Percentiles rank a stretch among this genome's conserved stretches.
These are phyloP conservation scores for Cichladusa arquata DNA, from an alignment of 2,113 vertebrate species.

Conservation along the genomic window DNA sequence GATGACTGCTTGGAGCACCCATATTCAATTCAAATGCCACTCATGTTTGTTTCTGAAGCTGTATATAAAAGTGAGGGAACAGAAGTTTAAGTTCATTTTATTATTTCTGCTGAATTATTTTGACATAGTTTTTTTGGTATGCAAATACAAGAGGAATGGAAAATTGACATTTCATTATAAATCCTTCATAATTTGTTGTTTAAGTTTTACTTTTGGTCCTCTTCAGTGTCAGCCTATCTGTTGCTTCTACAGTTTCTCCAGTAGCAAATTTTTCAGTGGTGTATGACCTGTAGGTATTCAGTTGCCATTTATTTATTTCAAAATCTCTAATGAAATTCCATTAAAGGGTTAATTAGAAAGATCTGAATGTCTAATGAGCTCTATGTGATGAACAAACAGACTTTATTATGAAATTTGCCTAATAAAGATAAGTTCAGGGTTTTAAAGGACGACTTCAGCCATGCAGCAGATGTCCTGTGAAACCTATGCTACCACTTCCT, in stretches of 20 bases:
- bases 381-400: background rate
- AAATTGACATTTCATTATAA: background rate
- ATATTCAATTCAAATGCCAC: background rate
- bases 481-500: background rate
- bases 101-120: background rate
- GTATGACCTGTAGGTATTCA: background rate
- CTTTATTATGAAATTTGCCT: background rate
- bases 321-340: background rate
- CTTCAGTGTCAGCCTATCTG: background rate
- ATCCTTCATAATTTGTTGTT: background rate
- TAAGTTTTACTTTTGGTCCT: background rate
- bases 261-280: background rate
- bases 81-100: background rate
- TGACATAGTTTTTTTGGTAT: background rate
- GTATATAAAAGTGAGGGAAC: background rate
- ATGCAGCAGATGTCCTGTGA: background rate
- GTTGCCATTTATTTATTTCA: background rate
- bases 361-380: background rate
- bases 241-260: background rate
- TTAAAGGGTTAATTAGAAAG: background rate
- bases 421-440: background rate
- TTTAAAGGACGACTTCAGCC: background rate
- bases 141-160: background rate
- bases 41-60: background rate
- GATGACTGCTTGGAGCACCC: background rate